These are phyloP conservation scores for Rotaria sp. DNA, from an alignment of 2,888 invertebrate species.

Conservation along the genomic window DNA sequence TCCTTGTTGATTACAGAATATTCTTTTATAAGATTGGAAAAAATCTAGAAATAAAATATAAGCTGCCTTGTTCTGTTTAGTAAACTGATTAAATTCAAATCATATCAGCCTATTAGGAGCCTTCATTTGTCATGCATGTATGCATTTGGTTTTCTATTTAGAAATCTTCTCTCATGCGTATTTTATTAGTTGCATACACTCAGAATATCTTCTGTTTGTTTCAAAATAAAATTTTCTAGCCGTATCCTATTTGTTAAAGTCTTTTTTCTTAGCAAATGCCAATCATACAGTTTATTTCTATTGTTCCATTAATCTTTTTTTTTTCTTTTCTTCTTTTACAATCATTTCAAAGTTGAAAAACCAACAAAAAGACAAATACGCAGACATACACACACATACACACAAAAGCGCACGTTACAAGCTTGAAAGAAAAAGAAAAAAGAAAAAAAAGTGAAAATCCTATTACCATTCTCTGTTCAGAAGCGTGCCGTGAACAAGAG, in stretches of 20 bases:
- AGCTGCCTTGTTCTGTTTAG: background rate
- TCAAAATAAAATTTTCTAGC: background rate
- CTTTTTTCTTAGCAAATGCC: background rate
- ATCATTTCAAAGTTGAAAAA: constrained; percentile 8
- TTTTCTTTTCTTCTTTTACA: background rate
- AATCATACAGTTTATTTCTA: background rate
- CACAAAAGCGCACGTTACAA: background rate
- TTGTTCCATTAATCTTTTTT: background rate
- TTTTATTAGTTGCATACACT: background rate
- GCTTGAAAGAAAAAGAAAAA: background rate
- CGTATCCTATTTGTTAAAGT: background rate
- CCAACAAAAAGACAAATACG: background rate
- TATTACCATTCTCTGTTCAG: background rate
- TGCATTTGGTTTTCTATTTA: background rate
- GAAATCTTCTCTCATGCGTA: background rate
- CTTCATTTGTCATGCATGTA: background rate
- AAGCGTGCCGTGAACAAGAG: background rate
- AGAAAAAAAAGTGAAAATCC: background rate
- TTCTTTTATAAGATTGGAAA: background rate
- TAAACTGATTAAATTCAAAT: background rate
- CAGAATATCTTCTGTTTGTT: background rate
- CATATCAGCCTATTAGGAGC: too few relatives aligned
- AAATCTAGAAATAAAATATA: background rate
- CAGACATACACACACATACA: background rate
- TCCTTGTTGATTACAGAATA: background rate